Conservation (phyloP, 2,797 vertebrate genomes). For the Crax fasciolata region DNA sequence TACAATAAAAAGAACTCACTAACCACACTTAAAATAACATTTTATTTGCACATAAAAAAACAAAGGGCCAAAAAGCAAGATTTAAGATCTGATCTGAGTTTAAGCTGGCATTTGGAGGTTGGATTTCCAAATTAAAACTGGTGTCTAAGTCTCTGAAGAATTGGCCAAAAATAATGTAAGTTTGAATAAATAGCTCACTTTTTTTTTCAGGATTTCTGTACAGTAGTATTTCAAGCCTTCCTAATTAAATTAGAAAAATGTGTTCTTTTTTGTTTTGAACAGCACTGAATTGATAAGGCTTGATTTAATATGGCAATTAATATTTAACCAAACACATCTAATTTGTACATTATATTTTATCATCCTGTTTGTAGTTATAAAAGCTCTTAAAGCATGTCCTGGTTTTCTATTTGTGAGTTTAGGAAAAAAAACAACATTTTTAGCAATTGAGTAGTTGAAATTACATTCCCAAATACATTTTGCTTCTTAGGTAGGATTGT, state of each 20-base stretch:
- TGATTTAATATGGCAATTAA: not conserved
- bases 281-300: not conserved
- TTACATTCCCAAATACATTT: not conserved
- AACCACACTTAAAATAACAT: not conserved
- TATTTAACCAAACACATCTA: not conserved
- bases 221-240: not conserved
- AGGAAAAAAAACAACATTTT: not conserved
- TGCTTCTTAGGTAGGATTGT: not conserved
- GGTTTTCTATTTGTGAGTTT: not conserved
- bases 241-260: not conserved
- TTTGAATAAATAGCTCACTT: not conserved
- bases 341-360: not conserved
- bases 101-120: not conserved
- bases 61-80: not conserved
- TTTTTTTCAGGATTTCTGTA: not conserved
- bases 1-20: conserved; percentile 16
- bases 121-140: not conserved
- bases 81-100: not conserved
- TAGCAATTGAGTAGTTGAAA: not conserved
- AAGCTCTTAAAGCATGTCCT: not conserved
- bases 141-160: not conserved
- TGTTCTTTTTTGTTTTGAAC: not conserved
- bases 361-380: not conserved
- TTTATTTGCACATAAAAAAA: conserved; percentile 36
- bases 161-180: not conserved